Evolutionary conservation across 1,140 invertebrate species (phyloP).

Genomic region (Bombus waltoni): DNA sequence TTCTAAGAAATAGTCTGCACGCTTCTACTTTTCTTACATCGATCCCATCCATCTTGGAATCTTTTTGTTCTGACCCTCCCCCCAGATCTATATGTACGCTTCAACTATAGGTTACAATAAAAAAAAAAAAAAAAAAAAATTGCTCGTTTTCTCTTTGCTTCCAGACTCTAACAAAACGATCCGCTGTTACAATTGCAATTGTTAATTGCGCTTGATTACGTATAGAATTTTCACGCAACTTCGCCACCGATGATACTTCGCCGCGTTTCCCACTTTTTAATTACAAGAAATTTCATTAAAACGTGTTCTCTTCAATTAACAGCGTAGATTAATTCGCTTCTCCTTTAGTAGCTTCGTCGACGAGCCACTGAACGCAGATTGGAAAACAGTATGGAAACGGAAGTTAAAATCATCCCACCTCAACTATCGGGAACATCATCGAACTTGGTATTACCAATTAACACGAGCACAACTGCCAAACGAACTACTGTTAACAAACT

Average conservation of each 20-base stretch:
- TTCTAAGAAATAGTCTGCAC: not conserved
- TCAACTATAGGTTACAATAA: too few species aligned
- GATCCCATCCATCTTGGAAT: not conserved
- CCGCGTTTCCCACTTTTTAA: not conserved
- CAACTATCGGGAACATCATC: conserved; percentile 1
- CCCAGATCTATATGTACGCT: not conserved
- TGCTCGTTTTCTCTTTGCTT: not conserved
- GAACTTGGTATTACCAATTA: conserved; percentile 37
- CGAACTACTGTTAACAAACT: conserved; percentile 22
- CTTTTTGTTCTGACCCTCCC: not conserved
- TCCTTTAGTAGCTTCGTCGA: not conserved
- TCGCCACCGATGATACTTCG: too few species aligned
- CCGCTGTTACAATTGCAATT: not conserved
- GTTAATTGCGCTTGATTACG: not conserved
- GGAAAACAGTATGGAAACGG: conserved; percentile 17
- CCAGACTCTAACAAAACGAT: not conserved
- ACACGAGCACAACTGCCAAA: not conserved
- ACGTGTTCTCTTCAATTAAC: conserved; percentile 6
- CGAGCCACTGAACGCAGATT: not conserved
- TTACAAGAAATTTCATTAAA: not conserved
- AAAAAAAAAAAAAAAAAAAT: too few species aligned
- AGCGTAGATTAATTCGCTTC: conserved; percentile 7
- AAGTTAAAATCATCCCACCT: not conserved
- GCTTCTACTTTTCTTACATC: not conserved
- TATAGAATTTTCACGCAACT: not conserved